Conservation (phyloP, 2,113 vertebrate genomes). For the Sakesphorus luctuosus region DNA sequence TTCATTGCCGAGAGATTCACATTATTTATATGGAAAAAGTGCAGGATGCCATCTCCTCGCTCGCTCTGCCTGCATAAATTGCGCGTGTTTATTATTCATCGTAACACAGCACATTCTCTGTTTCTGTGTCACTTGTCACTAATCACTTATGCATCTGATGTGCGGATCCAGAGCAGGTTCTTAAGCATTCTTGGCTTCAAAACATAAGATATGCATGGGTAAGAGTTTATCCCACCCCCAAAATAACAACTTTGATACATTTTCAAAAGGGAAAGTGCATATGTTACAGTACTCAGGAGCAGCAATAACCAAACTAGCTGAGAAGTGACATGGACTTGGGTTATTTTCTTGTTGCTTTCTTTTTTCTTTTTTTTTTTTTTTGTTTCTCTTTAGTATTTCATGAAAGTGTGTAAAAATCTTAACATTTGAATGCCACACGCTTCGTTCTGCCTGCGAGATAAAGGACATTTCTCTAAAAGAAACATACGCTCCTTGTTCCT, state of each 20-base stretch:
- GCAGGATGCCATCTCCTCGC: slow-evolving; percentile 35
- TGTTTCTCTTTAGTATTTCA: slow-evolving; percentile 72
- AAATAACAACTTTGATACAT: slow-evolving; percentile 71
- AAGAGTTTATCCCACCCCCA: slow-evolving; percentile 76
- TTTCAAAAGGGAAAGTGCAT: slow-evolving; percentile 73
- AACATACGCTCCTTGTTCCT: slow-evolving; percentile 70
- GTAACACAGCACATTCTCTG: slow-evolving; percentile 73
- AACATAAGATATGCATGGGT: slow-evolving; percentile 71
- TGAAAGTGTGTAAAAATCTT: slow-evolving; percentile 76
- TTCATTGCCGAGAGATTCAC: slow-evolving; percentile 11
- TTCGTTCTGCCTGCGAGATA: slow-evolving; percentile 64
- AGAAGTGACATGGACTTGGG: slow-evolving; percentile 76
- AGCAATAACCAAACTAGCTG: slow-evolving; percentile 74
- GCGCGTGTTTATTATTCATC: slow-evolving; percentile 71
- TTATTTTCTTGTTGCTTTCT: slow-evolving; percentile 40
- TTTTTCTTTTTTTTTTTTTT: background rate
- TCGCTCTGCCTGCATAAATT: slow-evolving; percentile 64
- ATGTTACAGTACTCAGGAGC: slow-evolving; percentile 71
- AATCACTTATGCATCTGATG: slow-evolving; percentile 78
- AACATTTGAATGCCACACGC: slow-evolving; percentile 72
- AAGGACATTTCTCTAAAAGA: slow-evolving; percentile 72
- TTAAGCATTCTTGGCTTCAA: slow-evolving; percentile 72
- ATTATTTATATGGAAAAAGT: slow-evolving; percentile 58
- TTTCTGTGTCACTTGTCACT: slow-evolving; percentile 80
- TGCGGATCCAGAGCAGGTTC: slow-evolving; percentile 68